These are phyloP conservation scores for Hozukius guyotensis DNA, from an alignment of 2,797 vertebrate genomes.

Conservation along the genomic window DNA sequence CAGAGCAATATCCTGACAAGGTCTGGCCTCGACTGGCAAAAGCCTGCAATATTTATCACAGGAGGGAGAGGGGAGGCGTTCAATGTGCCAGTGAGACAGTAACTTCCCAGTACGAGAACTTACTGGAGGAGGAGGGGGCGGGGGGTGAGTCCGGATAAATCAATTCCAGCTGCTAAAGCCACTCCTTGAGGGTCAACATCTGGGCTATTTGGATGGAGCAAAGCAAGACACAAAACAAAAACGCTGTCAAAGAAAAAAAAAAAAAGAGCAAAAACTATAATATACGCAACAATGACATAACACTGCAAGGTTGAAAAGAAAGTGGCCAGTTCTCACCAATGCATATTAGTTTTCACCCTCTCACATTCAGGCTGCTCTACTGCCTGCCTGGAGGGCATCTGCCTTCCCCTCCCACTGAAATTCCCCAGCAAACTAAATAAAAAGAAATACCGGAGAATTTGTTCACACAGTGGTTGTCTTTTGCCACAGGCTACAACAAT, in stretches of 20 bases:
- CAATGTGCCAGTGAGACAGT: conserved; percentile 46
- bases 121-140: conserved; percentile 41
- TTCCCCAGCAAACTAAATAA: conserved; percentile 60
- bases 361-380: conserved; percentile 24
- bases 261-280: conserved; percentile 16
- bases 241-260: neutral
- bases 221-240: conserved; percentile 18
- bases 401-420: conserved; percentile 55
- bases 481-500: conserved; percentile 48
- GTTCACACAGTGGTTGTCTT: conserved; percentile 55
- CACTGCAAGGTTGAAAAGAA: conserved; percentile 16
- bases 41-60: conserved; percentile 79
- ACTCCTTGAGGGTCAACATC: conserved; percentile 45
- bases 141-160: conserved; percentile 49
- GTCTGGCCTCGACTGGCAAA: conserved; percentile 67
- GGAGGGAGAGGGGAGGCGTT: conserved; percentile 54
- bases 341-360: conserved; percentile 9
- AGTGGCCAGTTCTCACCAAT: conserved; percentile 11
- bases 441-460: conserved; percentile 63
- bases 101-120: conserved; percentile 49
- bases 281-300: neutral
- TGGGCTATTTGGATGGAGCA: conserved; percentile 22
- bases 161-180: conserved; percentile 62
- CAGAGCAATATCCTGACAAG: conserved; percentile 78
- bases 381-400: conserved; percentile 50